Percentiles rank a stretch among this genome's conserved stretches.
These are phyloP conservation scores for Leucophenga montana DNA, from an alignment of 2,888 invertebrate genomes.

Conservation along the genomic window DNA sequence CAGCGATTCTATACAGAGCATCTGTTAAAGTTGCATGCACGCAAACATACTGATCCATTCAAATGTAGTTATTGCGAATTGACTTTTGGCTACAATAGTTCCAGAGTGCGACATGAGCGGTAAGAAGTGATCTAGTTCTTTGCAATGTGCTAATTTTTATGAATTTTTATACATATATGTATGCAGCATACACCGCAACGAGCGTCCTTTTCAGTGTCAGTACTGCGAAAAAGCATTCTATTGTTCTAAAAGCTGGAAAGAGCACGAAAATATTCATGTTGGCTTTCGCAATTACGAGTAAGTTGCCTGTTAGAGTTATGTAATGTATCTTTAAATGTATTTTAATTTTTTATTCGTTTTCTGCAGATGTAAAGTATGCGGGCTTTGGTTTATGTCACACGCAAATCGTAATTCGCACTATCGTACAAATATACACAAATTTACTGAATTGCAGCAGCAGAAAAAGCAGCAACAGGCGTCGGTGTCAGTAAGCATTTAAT, in stretches of 20 bases:
- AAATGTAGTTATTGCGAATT: conserved; percentile 56
- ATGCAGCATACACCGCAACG: conserved; percentile 8
- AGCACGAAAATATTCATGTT: background rate
- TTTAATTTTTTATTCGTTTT: background rate
- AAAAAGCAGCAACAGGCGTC: no score
- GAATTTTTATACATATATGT: background rate
- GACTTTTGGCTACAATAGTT: conserved; percentile 59
- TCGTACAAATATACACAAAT: conserved; percentile 1
- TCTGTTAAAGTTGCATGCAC: conserved; percentile 31
- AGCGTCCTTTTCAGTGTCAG: conserved; percentile 11
- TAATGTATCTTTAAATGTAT: background rate
- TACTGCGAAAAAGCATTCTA: conserved; percentile 7
- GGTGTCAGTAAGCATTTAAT: no score
- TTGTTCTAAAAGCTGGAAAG: background rate
- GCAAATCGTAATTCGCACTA: conserved; percentile 1
- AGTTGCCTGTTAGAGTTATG: background rate
- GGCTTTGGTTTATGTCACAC: conserved; percentile 6
- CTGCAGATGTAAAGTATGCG: conserved; percentile 5
- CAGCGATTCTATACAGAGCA: conserved; percentile 23
- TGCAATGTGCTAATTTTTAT: no score
- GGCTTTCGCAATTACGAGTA: conserved; percentile 11
- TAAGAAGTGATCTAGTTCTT: conserved; percentile 26
- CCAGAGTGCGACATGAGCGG: conserved; percentile 55
- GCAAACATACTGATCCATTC: conserved; percentile 55
- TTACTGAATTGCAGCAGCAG: no score